Percentiles rank a stretch among this genome's conserved stretches.
Evolutionary conservation across 2,113 vertebrate genomes (phyloP).

Genomic region (Crotophaga sulcirostris): DNA sequence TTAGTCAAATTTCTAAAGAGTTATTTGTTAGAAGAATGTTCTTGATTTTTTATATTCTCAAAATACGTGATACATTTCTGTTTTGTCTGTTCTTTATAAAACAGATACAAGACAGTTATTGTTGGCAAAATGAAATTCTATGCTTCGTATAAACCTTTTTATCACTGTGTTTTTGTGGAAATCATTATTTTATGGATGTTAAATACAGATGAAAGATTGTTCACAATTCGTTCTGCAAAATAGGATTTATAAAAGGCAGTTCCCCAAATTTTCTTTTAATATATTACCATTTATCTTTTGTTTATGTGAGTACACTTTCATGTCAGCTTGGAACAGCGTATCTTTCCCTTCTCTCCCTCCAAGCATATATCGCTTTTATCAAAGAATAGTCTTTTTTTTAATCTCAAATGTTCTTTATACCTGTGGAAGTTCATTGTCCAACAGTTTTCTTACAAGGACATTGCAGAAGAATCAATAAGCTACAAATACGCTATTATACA

Average conservation of each 20-base stretch:
- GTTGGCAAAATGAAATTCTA: conserved; percentile 69
- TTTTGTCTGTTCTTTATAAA: conserved; percentile 49
- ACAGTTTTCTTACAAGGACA: conserved; percentile 10
- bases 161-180: conserved; percentile 68
- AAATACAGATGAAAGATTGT: conserved; percentile 69
- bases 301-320: conserved; percentile 8
- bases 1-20: neutral
- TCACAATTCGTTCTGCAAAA: conserved; percentile 50
- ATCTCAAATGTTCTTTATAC: neutral
- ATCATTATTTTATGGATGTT: conserved; percentile 68
- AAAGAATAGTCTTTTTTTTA: neutral
- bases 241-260: conserved; percentile 15
- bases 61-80: conserved; percentile 21
- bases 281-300: conserved; percentile 32
- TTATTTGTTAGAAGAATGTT: conserved; percentile 26
- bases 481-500: neutral
- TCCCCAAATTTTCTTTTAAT: conserved; percentile 38
- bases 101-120: conserved; percentile 43
- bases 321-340: neutral
- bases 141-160: conserved; percentile 66
- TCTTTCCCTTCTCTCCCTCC: neutral
- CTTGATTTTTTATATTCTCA: conserved; percentile 15
- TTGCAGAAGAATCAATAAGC: conserved; percentile 7
- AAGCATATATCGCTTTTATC: neutral
- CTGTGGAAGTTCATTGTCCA: conserved; percentile 21